Percentiles rank a stretch among this genome's conserved stretches.
These are phyloP conservation scores for Lottia scabra DNA, from an alignment of 2,888 invertebrate species.

Conservation along the genomic window DNA sequence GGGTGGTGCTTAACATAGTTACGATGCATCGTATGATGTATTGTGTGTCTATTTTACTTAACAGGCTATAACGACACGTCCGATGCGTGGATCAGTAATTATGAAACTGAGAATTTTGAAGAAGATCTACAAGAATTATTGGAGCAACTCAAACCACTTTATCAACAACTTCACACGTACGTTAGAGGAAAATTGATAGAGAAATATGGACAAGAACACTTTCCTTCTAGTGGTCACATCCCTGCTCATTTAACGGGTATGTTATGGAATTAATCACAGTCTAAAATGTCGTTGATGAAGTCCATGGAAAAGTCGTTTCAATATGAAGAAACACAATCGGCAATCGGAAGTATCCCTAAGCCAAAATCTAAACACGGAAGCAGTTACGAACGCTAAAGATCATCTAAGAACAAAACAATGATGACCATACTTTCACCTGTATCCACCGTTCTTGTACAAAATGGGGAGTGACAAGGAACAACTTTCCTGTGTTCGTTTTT, in stretches of 20 bases:
- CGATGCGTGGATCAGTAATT: slow-evolving; percentile 90
- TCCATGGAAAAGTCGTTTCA: no score
- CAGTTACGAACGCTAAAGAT: no score
- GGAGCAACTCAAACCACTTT: slow-evolving; percentile 77
- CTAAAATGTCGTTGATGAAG: no score
- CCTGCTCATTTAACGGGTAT: slow-evolving; percentile 85
- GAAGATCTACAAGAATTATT: slow-evolving; percentile 73
- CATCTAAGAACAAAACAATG: no score
- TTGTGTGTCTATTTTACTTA: background rate
- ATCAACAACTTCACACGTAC: slow-evolving; percentile 84
- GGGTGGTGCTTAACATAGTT: no score
- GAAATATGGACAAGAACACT: slow-evolving; percentile 79
- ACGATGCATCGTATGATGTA: background rate
- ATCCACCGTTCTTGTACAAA: no score
- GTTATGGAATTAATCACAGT: background rate
- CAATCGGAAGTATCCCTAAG: no score
- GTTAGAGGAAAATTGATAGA: slow-evolving; percentile 78
- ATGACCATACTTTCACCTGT: no score
- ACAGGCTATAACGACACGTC: slow-evolving; percentile 88
- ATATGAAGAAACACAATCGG: no score
- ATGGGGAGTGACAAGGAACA: no score
- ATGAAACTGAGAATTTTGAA: slow-evolving; percentile 81
- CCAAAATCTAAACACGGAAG: no score
- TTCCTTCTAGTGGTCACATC: slow-evolving; percentile 78
- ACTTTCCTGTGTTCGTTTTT: no score